A percentile compares a stretch with the other conserved stretches of the same genome.
Evolutionary conservation across 1,140 invertebrate species (phyloP).

Genomic region (Apolygus lucorum): DNA sequence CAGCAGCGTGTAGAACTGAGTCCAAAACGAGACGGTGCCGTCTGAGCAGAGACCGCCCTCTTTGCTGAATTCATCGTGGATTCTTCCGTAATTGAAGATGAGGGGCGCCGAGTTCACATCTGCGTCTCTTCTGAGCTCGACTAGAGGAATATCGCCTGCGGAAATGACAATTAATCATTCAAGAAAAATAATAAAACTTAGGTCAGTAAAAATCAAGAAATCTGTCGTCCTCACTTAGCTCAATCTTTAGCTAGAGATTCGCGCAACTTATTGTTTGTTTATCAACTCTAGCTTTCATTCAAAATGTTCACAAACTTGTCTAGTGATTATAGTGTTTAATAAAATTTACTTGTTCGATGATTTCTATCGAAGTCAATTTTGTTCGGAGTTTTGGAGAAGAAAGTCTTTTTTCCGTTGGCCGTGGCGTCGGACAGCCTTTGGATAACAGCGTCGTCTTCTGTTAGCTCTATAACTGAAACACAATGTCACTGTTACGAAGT

Average conservation of each 20-base stretch:
- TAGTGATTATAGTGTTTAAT: neutral
- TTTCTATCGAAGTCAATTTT: conserved; percentile 3
- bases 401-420: conserved; percentile 33
- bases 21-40: conserved; percentile 36
- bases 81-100: conserved; percentile 19
- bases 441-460: conserved; percentile 32
- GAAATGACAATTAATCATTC: neutral
- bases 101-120: neutral
- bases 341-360: conserved; percentile 1
- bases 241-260: neutral
- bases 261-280: neutral
- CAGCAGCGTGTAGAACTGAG: conserved; percentile 38
- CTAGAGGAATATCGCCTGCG: neutral
- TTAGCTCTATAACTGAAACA: conserved; percentile 19
- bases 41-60: conserved; percentile 21
- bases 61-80: conserved; percentile 1
- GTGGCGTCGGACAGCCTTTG: conserved; percentile 31
- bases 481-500: no score
- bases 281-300: neutral
- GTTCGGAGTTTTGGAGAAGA: neutral
- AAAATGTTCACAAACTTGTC: neutral
- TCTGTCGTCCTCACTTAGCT: neutral
- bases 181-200: neutral
- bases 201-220: neutral
- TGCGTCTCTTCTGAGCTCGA: neutral